Conservation (phyloP, 2,888 invertebrate genomes). For the Drosophila ochracea region DNA sequence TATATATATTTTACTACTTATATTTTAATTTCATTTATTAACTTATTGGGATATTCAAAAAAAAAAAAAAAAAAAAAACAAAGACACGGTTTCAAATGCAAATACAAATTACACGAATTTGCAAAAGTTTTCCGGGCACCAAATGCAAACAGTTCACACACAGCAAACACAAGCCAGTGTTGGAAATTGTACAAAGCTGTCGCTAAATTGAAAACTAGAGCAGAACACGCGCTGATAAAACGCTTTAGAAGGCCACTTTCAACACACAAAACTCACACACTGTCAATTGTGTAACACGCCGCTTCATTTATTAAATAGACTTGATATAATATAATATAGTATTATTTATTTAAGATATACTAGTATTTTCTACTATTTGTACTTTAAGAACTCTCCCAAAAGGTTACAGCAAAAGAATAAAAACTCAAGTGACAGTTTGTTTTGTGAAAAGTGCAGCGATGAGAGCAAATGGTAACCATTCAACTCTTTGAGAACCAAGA, state of each 20-base stretch:
- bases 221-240: constrained; percentile 58
- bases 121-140: constrained; percentile 67
- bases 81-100: constrained; percentile 70
- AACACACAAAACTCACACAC: constrained; percentile 36
- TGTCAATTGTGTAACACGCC: constrained; percentile 60
- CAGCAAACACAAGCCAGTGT: constrained; percentile 50
- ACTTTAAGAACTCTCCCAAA: constrained; percentile 50
- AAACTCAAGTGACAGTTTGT: constrained; percentile 67
- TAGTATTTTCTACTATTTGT: constrained; percentile 52
- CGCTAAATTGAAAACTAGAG: constrained; percentile 46
- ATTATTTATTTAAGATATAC: constrained; percentile 49
- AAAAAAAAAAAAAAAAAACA: constrained; percentile 22
- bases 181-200: constrained; percentile 64
- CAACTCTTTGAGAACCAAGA: constrained; percentile 80
- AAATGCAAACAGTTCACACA: constrained; percentile 59
- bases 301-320: constrained; percentile 52
- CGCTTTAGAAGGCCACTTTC: constrained; percentile 56
- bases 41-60: constrained; percentile 44
- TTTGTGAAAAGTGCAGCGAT: constrained; percentile 67
- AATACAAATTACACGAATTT: constrained; percentile 61
- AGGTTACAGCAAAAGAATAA: constrained; percentile 58
- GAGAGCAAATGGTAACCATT: constrained; percentile 53
- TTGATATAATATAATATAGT: constrained; percentile 28
- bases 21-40: constrained; percentile 33
- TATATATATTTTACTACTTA: constrained; percentile 21